Evolutionary conservation across 2,797 vertebrate species (phyloP).

Genomic region (Pseudocheirus occidentalis): DNA sequence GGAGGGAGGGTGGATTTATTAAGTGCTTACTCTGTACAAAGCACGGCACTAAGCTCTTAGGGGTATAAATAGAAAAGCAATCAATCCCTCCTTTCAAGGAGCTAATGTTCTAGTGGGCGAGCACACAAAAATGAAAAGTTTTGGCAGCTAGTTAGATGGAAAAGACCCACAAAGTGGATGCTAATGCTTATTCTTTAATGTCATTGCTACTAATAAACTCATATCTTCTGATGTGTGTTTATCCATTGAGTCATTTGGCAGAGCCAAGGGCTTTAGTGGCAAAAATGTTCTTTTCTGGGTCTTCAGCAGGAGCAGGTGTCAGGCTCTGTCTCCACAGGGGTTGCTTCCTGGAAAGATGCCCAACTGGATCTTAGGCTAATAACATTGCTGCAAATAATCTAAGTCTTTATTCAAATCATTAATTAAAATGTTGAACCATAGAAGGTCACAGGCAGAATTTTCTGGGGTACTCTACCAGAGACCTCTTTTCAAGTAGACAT

Average conservation of each 20-base stretch:
- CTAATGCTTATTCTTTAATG: neutral
- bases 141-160: neutral
- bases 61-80: neutral
- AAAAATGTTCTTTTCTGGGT: neutral
- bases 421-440: neutral
- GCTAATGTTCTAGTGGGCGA: neutral
- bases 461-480: neutral
- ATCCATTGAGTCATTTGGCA: neutral
- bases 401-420: neutral
- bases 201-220: no score
- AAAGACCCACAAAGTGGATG: neutral
- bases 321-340: neutral
- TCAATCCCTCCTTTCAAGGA: neutral
- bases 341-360: neutral
- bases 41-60: neutral
- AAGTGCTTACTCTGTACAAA: neutral
- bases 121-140: neutral
- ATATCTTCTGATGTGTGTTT: neutral
- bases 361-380: neutral
- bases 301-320: neutral
- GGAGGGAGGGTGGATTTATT: neutral
- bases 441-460: neutral
- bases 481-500: neutral
- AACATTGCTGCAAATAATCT: neutral
- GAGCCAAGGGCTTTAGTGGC: neutral